These are phyloP conservation scores for Drosophila pruinosa DNA, from an alignment of 1,140 invertebrate species.

Conservation along the genomic window DNA sequence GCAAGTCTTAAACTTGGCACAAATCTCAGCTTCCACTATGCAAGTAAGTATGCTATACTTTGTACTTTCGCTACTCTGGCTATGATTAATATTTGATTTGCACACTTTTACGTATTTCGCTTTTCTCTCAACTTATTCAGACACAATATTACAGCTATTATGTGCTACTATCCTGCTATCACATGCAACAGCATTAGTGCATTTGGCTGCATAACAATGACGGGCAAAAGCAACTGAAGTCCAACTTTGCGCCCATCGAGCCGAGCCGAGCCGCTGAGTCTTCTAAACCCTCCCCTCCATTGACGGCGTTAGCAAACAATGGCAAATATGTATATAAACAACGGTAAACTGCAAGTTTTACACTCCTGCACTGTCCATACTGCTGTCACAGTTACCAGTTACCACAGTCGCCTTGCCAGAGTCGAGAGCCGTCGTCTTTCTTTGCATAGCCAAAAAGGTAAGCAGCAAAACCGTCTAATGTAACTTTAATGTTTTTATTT, in stretches of 20 bases:
- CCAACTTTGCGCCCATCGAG: constrained; percentile 1
- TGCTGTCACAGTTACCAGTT: background rate
- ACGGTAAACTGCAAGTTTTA: constrained; percentile 46
- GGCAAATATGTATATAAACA: constrained; percentile 22
- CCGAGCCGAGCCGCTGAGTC: constrained; percentile 5
- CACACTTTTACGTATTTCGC: too few species aligned
- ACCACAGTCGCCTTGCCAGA: background rate
- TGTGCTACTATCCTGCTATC: constrained; percentile 26
- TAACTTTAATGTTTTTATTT: constrained; percentile 70
- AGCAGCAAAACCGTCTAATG: constrained; percentile 51
- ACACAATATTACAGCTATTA: background rate
- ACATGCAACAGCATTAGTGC: constrained; percentile 59
- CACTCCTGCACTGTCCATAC: constrained; percentile 23
- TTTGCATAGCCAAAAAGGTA: constrained; percentile 48
- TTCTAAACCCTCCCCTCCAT: background rate
- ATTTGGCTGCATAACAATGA: constrained; percentile 56
- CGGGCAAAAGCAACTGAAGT: constrained; percentile 13
- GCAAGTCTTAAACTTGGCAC: too few species aligned
- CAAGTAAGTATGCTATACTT: background rate
- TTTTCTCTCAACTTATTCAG: background rate
- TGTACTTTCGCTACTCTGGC: background rate
- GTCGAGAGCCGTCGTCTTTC: constrained; percentile 9
- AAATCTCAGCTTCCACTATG: background rate
- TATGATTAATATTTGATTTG: constrained; percentile 39
- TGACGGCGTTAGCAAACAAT: background rate